Evolutionary conservation across 2,797 vertebrate species (phyloP), one percentile per base, ranked within the genome.

Genomic region (Galago senegalensis): DNA sequence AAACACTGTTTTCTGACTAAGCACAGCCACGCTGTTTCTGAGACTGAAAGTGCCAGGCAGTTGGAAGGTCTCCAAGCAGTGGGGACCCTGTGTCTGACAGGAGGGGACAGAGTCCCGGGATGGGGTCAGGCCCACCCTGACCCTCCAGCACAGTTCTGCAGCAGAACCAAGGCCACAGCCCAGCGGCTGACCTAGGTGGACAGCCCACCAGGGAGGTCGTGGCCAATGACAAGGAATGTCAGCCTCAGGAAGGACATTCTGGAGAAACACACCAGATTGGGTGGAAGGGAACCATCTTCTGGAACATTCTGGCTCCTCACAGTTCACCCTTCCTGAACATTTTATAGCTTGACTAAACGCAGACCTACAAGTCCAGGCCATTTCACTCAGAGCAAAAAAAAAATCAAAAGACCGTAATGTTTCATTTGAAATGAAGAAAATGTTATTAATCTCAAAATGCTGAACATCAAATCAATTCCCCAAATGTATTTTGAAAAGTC

Each of bases 141-240:
- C 20, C 27, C 3, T 0, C 53, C 18, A 70, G 77, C 13, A 17
- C 7, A 58, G 2, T 20, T 37, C 81, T 0, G 1, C 7, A 7
- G 3, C 25, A 1, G 4, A 56, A 23, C 0, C 11, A 12, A 7
- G 0, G 2, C 14, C 0, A 8, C 1, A 27, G 13, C 76, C 20
- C 5, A 0, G 12, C 43, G 2, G 21, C 3, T 34, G 49, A 49
- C 23, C 43, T 12, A 13, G 27, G 29, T 1, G 0, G 29, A 17
- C 27, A 29, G 37, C 0, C 0, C 18, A 4, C 29, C 13, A 2
- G 0, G 0, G 31, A 49, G 40, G 27, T 21, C 2, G 23, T 1
- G 6, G 43, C 25, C 17, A 16, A 5, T 8, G 3, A 0, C 0
- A 10, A 56, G 11, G 56, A 6, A 8, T 8, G 6, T 5, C 1